These are phyloP conservation scores for Laothoe populi DNA, from an alignment of 2,888 invertebrate genomes.

Conservation along the genomic window DNA sequence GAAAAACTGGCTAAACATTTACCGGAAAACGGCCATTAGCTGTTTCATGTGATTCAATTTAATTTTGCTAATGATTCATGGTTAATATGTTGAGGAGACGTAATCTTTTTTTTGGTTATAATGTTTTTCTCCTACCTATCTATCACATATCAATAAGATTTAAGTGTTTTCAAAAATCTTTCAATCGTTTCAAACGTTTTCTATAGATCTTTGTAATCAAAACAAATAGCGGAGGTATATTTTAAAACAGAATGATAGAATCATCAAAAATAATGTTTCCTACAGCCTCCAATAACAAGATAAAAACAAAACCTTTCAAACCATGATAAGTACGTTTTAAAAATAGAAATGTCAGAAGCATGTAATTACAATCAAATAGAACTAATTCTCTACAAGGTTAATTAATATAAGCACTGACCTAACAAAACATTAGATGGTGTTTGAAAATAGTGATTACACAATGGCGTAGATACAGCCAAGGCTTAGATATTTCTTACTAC, in stretches of 20 bases:
- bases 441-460: not conserved
- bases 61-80: not conserved
- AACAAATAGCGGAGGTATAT: not conserved
- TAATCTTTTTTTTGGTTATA: no score
- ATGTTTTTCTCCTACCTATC: no score
- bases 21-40: slow-evolving; percentile 10
- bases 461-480: not conserved
- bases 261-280: not conserved
- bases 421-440: slow-evolving; percentile 4
- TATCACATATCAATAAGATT: no score
- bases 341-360: slow-evolving; percentile 10
- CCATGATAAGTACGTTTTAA: slow-evolving; percentile 4
- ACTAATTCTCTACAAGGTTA: slow-evolving; percentile 25
- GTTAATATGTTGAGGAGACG: not conserved
- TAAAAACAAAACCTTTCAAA: slow-evolving; percentile 19
- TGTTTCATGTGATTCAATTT: not conserved
- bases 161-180: no score
- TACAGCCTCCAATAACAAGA: slow-evolving; percentile 1
- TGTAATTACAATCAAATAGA: slow-evolving; percentile 19
- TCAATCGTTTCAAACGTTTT: no score
- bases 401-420: slow-evolving; percentile 7
- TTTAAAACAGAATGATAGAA: not conserved
- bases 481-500: no score
- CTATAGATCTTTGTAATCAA: no score
- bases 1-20: slow-evolving; percentile 20